Conservation (phyloP, 2,797 vertebrate genomes). For the Coluber constrictor region DNA sequence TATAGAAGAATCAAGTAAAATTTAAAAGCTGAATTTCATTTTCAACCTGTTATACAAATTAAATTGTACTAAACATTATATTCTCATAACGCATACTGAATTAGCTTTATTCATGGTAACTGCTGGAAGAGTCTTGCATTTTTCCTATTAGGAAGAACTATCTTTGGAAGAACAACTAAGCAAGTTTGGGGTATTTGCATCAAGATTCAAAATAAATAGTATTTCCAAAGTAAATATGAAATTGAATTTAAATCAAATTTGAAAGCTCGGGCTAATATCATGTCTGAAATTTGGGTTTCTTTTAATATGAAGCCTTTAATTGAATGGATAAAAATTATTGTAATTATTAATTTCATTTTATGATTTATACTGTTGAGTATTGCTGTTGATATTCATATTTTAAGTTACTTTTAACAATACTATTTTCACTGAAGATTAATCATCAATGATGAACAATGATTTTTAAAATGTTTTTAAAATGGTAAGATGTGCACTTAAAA, state of each 20-base stretch:
- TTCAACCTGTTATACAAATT: not conserved
- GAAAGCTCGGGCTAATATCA: not conserved
- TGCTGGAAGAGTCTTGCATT: not conserved
- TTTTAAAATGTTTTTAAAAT: not conserved
- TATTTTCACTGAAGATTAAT: no score
- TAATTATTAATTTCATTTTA: not conserved
- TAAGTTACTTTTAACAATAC: not conserved
- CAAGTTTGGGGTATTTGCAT: not conserved
- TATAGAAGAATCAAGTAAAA: not conserved
- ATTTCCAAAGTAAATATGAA: not conserved
- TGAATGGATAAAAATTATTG: not conserved
- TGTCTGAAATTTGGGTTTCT: not conserved
- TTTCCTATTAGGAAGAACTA: not conserved
- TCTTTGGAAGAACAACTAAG: not conserved
- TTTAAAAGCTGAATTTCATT: not conserved
- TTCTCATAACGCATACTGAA: not conserved
- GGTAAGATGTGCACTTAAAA: not conserved
- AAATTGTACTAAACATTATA: not conserved
- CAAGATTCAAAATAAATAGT: not conserved
- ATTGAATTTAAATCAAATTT: not conserved
- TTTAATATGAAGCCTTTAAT: not conserved
- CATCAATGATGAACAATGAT: not conserved
- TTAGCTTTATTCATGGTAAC: not conserved
- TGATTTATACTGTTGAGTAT: not conserved
- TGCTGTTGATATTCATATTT: not conserved